A percentile compares a stretch with the other conserved stretches of the same genome.
These are phyloP conservation scores for Drosophila suzukii DNA, from an alignment of 1,140 invertebrate species.

Conservation along the genomic window DNA sequence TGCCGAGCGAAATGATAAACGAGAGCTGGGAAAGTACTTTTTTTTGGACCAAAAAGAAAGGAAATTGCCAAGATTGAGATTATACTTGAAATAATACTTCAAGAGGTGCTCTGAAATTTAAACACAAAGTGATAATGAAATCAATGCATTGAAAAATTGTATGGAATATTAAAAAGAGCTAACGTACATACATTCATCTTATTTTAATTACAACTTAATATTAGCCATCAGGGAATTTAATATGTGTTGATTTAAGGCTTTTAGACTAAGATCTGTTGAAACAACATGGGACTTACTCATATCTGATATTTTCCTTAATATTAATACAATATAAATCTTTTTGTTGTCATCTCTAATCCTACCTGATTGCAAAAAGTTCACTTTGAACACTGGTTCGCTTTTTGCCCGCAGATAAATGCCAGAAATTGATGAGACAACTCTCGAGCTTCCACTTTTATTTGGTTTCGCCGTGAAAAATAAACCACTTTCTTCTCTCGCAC, in stretches of 20 bases:
- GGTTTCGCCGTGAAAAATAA: conserved; percentile 36
- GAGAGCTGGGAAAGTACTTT: conserved; percentile 24
- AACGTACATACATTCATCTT: no score
- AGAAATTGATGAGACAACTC: conserved; percentile 46
- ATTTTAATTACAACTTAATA: no score
- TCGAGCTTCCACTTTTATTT: conserved; percentile 37
- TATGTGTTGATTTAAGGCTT: no score
- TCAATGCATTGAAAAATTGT: not conserved
- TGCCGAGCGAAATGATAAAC: conserved; percentile 29
- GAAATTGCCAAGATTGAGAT: conserved; percentile 43
- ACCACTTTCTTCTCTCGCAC: conserved; percentile 39
- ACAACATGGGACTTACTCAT: not conserved
- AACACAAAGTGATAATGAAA: not conserved
- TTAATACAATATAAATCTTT: not conserved
- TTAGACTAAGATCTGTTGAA: no score
- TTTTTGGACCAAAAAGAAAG: not conserved
- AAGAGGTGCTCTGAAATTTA: not conserved
- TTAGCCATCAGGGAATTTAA: no score
- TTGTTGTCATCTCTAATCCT: not conserved
- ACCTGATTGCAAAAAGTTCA: not conserved
- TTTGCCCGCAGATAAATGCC: conserved; percentile 3
- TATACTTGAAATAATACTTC: conserved; percentile 36
- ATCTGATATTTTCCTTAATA: not conserved
- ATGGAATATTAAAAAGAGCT: not conserved
- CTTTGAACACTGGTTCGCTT: not conserved